phyloP scores from a whole-genome alignment of 2,888 invertebrate genomes.

The Volucella inanis region DNA sequence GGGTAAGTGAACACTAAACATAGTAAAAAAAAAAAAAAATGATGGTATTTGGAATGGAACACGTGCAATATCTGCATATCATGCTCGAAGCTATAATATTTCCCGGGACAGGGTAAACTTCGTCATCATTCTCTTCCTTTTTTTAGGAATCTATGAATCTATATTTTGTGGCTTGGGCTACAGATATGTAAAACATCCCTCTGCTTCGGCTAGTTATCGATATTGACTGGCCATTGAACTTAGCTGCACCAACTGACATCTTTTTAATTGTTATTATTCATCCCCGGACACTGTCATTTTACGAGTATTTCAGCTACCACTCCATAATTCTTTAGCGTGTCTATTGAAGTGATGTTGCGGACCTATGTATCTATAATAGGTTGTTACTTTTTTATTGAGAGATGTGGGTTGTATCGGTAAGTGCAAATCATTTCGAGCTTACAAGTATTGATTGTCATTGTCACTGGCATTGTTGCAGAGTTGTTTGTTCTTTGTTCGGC shows the following conservation, averaged over 20 bases:
- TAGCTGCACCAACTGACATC: slow-evolving; percentile 72
- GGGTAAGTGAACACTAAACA: slow-evolving; percentile 29
- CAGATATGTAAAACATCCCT: slow-evolving; percentile 31
- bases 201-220: neutral
- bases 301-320: slow-evolving; percentile 41
- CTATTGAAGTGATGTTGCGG: slow-evolving; percentile 41
- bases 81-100: slow-evolving; percentile 69
- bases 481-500: slow-evolving; percentile 63
- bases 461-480: slow-evolving; percentile 59
- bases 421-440: slow-evolving; percentile 72
- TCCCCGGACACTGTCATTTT: slow-evolving; percentile 47
- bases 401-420: slow-evolving; percentile 58
- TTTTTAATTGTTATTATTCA: slow-evolving; percentile 66
- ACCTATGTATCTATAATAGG: no score
- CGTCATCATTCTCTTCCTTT: slow-evolving; percentile 35
- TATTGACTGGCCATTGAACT: slow-evolving; percentile 72
- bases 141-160: slow-evolving; percentile 33
- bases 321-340: slow-evolving; percentile 58
- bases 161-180: neutral
- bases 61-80: slow-evolving; percentile 75
- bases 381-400: slow-evolving; percentile 11
- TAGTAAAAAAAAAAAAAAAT: slow-evolving; percentile 52
- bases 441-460: slow-evolving; percentile 14
- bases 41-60: slow-evolving; percentile 68
- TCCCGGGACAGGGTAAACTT: slow-evolving; percentile 48